phyloP scores from a whole-genome alignment of 2,797 vertebrate genomes.

The Hyperoplus lanceolatus region DNA sequence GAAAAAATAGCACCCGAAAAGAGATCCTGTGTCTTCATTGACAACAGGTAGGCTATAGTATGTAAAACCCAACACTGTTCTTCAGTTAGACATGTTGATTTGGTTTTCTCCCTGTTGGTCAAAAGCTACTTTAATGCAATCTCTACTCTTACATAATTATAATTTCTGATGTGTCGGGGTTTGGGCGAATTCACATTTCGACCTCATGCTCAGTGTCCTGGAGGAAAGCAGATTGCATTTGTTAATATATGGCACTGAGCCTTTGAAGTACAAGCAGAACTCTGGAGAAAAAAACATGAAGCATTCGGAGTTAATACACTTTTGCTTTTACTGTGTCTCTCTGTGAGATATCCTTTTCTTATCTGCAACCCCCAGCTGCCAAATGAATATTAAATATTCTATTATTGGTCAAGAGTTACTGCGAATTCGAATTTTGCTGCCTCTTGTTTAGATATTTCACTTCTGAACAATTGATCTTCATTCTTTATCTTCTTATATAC shows the following conservation, averaged over 20 bases:
- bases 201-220: constrained; percentile 26
- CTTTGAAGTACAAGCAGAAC: constrained; percentile 88
- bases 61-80: constrained; percentile 15
- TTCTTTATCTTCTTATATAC: not conserved
- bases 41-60: too few relatives aligned
- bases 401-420: constrained; percentile 61
- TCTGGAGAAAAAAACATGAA: constrained; percentile 77
- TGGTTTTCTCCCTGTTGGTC: not conserved
- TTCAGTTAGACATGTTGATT: constrained; percentile 5
- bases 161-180: constrained; percentile 12
- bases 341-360: constrained; percentile 88
- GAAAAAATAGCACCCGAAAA: constrained; percentile 36
- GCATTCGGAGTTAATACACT: constrained; percentile 84
- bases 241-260: constrained; percentile 78
- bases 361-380: constrained; percentile 86
- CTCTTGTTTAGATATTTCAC: not conserved
- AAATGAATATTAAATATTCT: constrained; percentile 80
- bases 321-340: constrained; percentile 73
- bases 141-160: constrained; percentile 23
- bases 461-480: not conserved
- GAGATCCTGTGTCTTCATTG: constrained; percentile 47
- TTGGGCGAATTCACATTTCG: constrained; percentile 20
- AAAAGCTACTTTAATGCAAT: constrained; percentile 36
- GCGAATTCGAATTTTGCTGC: constrained; percentile 7
- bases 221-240: constrained; percentile 86